Conservation (phyloP, 2,888 invertebrate genomes). For the Lomographa bimaculata region DNA sequence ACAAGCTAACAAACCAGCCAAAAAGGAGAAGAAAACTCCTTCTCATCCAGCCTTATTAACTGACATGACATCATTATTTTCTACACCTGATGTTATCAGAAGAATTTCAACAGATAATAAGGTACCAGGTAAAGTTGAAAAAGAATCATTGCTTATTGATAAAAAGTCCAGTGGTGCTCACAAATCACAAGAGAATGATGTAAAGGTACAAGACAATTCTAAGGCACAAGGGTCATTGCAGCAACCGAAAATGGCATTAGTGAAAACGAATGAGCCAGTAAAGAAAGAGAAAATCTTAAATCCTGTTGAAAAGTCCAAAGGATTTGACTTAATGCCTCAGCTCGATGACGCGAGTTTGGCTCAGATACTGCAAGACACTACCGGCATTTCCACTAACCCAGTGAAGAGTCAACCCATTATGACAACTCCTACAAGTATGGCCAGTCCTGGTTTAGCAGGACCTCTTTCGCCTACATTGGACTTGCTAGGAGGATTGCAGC, state of each 20-base stretch:
- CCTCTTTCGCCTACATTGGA: constrained; percentile 85
- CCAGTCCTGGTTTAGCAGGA: constrained; percentile 75
- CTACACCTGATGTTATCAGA: constrained; percentile 90
- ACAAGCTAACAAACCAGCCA: constrained; percentile 59
- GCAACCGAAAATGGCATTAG: constrained; percentile 31
- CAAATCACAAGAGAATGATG: constrained; percentile 40
- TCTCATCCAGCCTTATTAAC: constrained; percentile 80
- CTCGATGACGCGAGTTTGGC: constrained; percentile 77
- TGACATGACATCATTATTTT: constrained; percentile 89
- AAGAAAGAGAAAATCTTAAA: constrained; percentile 30
- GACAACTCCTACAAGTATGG: constrained; percentile 60
- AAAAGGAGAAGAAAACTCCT: constrained; percentile 84
- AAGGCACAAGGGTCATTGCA: constrained; percentile 17
- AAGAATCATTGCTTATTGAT: constrained; percentile 55
- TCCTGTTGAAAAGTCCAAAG: constrained; percentile 44
- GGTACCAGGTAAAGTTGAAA: constrained; percentile 72
- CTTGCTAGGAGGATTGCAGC: constrained; percentile 82
- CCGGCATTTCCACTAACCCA: constrained; percentile 48
- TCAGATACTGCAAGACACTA: constrained; percentile 75
- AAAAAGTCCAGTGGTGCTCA: constrained; percentile 39
- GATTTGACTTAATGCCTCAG: constrained; percentile 71
- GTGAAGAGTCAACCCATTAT: constrained; percentile 59
- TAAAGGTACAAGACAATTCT: constrained; percentile 34
- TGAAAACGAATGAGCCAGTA: constrained; percentile 37
- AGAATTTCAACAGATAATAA: constrained; percentile 84